Base-by-base conservation (phyloP, 35 echinoderm and acorn worm species). In the Apostichopus californicus region DNA sequence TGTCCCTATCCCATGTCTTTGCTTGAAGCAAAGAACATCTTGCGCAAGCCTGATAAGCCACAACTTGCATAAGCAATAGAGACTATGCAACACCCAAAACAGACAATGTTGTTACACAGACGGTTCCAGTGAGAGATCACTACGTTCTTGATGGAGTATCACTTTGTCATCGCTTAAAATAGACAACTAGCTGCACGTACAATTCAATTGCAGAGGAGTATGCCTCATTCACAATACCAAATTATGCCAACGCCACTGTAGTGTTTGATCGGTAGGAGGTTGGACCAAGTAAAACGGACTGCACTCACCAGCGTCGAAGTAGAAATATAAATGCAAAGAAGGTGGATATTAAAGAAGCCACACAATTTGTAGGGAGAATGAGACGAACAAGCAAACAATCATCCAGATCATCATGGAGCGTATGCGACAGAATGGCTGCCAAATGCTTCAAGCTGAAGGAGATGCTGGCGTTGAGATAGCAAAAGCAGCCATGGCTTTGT, bases 391-490 rank as follows among this genome's bases (percentile, higher is more conserved):
- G 77, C 77, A 78, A 15, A 23, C 14, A 78, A 78, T 78, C 52
- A 94, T 94, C 56, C 25, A 91, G 57, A 53, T 94, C 59, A 83
- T 91, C 5, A 26, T 18, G 13, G 77, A 82, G 24, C 65, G 87
- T 56, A 65, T 95, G 54, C 72, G 55, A 79, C 77, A 95, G 21
- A 79, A 53, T 13, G 87, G 17, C 28, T 77, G 78, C 8, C 5
- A 63, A 52, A 86, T 63, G 25, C 72, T 90, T 63, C 60, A 89
- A 87, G 86, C 85, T 17, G 17, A 60, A 71, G 86, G 77, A 82
- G 73, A 77, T 93, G 86, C 85, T n/a, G 87, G 93, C 57, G 57
- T 59, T 77, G 91, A 93, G 12, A 92, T 93, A 55, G 90, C 77
- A 46, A 90, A 81, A 82, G 85, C 86, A 59, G 93, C 93, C 68